Evolutionary conservation across 2,113 vertebrate genomes (phyloP), one percentile per base, ranked within the genome.

Genomic region (Hyaena hyaena): DNA sequence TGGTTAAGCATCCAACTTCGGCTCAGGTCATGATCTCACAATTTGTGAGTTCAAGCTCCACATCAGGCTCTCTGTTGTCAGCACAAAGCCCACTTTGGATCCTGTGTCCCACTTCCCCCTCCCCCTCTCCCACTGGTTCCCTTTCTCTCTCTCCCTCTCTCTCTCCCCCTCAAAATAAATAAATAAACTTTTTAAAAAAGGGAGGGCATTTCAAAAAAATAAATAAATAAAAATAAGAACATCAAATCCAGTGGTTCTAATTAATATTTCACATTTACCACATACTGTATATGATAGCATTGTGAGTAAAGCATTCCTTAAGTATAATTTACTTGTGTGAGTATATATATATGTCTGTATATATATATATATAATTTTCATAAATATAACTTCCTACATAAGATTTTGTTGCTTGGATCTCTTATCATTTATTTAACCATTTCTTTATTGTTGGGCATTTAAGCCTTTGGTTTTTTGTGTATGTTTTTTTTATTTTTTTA

Each of bases 211-310:
- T 61, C 19, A 61, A 61, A 61, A 61, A 61, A 61, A 58, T 21
- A 58, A 58, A 58, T 21, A 58, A 58, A 55, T 16, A 55, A 55
- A 19, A 58, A 58, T 31, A 12, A 66, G 45, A 85, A 96, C 50
- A 76, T 58, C 11, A 16, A 95, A 86, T 65, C 26, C 66, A 95
- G 9, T 92, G 63, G 31, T 81, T 76, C 33, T 77, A 96, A 93
- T 35, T 45, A 90, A 93, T 87, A 83, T 65, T 88, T 88, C 61
- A 90, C 69, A 82, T 69, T 86, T 86, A 77, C 58, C 39, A 71
- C 0, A 0, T n/a, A 69, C 24, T 69, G 43, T 15, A 83, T 58
- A 11, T 35, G 24, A 83, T 1, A 73, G 7, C 61, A 61, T 73
- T 63, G n/a, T 45, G 63, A 93, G 82, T 7, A 94, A 88, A 66